Conservation (phyloP, 2,113 vertebrate genomes). For the Gopherus evgoodei region DNA sequence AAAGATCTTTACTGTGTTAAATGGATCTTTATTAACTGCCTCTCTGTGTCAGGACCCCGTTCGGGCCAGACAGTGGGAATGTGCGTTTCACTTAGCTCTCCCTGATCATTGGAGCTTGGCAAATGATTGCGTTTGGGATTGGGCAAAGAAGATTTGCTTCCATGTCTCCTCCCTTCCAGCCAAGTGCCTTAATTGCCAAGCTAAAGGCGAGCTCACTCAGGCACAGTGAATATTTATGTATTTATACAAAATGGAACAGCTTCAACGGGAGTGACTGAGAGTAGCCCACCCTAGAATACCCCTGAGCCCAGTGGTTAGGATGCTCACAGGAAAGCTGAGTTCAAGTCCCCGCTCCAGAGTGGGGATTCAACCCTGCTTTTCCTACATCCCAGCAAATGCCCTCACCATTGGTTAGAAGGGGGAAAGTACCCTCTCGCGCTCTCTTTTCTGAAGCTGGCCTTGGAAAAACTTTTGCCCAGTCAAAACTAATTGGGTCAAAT, state of each 20-base stretch:
- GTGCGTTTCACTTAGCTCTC: neutral
- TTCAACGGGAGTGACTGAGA: neutral
- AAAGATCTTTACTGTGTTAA: neutral
- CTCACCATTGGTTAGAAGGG: neutral
- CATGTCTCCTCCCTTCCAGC: neutral
- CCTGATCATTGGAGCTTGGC: neutral
- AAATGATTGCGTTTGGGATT: neutral
- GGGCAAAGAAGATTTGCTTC: neutral
- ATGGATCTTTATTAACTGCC: conserved; percentile 27
- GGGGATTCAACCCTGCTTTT: neutral
- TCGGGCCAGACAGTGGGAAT: neutral
- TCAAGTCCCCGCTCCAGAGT: neutral
- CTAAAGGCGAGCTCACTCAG: neutral
- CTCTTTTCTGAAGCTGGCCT: neutral
- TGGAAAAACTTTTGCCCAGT: neutral
- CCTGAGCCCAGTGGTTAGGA: neutral
- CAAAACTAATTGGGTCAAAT: neutral
- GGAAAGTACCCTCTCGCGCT: neutral
- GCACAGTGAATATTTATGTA: neutral
- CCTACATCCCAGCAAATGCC: neutral
- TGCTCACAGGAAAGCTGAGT: neutral
- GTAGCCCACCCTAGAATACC: neutral
- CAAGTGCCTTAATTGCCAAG: neutral
- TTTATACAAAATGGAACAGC: neutral
- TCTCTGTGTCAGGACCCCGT: conserved; percentile 12